A percentile compares a stretch with the other conserved stretches of the same genome.
These are phyloP conservation scores for Paelopatides confundens DNA, from an alignment of 53 echinoderm and acorn worm genomes.

Conservation along the genomic window DNA sequence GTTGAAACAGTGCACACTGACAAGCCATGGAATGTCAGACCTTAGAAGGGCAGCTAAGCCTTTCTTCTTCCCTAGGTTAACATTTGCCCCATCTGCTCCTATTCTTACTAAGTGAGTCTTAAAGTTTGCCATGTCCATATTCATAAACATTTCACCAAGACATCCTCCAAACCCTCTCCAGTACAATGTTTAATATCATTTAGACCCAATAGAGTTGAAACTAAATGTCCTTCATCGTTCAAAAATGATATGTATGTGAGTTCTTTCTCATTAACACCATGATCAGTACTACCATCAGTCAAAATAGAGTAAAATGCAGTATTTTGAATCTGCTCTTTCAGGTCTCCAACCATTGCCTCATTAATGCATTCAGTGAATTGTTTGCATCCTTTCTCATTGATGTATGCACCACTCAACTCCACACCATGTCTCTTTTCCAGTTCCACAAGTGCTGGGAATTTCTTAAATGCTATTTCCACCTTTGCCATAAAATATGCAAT, in stretches of 20 bases:
- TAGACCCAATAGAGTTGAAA: constrained; percentile 15
- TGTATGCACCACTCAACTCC: constrained; percentile 32
- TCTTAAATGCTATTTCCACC: constrained; percentile 57
- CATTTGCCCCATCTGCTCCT: constrained; percentile 56
- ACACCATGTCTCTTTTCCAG: constrained; percentile 55
- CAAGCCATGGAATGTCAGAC: constrained; percentile 53
- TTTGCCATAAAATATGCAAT: constrained; percentile 51
- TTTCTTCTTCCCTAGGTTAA: constrained; percentile 51
- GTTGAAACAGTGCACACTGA: constrained; percentile 59
- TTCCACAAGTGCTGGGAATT: constrained; percentile 35
- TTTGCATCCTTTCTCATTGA: constrained; percentile 44
- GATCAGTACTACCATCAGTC: constrained; percentile 56
- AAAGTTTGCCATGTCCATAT: constrained; percentile 23
- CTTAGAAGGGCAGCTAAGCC: constrained; percentile 54
- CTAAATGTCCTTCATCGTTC: constrained; percentile 18
- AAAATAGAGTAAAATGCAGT: constrained; percentile 30
- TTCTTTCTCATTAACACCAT: constrained; percentile 44
- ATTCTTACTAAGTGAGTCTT: constrained; percentile 38
- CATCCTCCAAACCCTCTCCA: constrained; percentile 48
- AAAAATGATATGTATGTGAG: constrained; percentile 45
- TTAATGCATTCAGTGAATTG: constrained; percentile 44
- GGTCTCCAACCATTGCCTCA: constrained; percentile 26
- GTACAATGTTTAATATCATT: constrained; percentile 42
- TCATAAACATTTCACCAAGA: constrained; percentile 35
- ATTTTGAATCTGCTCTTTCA: constrained; percentile 29